Conservation (phyloP, 2,888 invertebrate genomes). For the Miltochrista miniata region DNA sequence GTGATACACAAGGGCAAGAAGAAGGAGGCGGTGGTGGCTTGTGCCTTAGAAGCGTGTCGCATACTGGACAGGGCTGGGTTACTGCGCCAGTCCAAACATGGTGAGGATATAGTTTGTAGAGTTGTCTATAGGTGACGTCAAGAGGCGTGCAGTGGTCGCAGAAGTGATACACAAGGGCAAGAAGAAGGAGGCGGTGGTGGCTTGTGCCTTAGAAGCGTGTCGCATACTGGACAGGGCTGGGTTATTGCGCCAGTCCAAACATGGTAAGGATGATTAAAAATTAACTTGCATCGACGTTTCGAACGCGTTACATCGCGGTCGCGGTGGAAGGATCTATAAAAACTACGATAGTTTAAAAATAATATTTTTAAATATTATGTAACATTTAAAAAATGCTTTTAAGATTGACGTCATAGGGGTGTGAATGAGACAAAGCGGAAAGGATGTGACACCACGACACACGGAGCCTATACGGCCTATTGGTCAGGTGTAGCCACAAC, state of each 20-base stretch:
- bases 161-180: constrained; percentile 95
- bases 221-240: constrained; percentile 94
- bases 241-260: constrained; percentile 92
- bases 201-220: constrained; percentile 98
- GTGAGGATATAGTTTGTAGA: constrained; percentile 64
- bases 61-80: constrained; percentile 94
- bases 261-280: constrained; percentile 88
- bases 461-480: too few relatives aligned
- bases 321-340: too few relatives aligned
- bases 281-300: too few relatives aligned
- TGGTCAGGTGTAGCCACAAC: too few relatives aligned
- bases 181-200: constrained; percentile 96
- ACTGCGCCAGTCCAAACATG: constrained; percentile 93
- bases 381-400: too few relatives aligned
- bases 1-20: constrained; percentile 95
- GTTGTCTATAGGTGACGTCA: too few relatives aligned
- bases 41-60: constrained; percentile 97
- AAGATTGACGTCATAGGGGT: too few relatives aligned
- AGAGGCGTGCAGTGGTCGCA: constrained; percentile 85
- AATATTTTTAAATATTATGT: too few relatives aligned
- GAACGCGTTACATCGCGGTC: too few relatives aligned
- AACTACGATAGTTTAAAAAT: too few relatives aligned
- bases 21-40: constrained; percentile 96
- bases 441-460: too few relatives aligned
- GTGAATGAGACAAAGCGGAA: too few relatives aligned